Evolutionary conservation across 2,797 vertebrate species (phyloP), one percentile per base, ranked within the genome.

Genomic region (Philypnodon macrostomus): DNA sequence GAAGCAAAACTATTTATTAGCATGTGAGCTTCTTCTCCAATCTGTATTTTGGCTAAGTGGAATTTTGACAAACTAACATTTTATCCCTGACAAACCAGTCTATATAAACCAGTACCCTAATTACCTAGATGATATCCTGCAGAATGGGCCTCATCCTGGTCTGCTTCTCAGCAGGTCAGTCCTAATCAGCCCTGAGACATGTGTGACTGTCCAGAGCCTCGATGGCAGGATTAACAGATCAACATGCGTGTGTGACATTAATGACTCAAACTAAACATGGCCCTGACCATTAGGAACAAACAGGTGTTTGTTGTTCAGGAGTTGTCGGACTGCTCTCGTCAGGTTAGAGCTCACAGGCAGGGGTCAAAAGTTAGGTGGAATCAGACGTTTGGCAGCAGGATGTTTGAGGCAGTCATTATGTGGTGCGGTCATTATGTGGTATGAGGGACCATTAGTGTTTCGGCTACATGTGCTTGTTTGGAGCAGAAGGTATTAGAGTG

Each of bases 281-380:
- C 40, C 54, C 21, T 45, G 24, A 35, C 48, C 5, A 41, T 42
- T 61, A n/a, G 66, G 58, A 67, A 80, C 75, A 81, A 83, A 81
- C 72, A 83, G 75, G 80, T 88, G 85, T 77, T 83, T 87, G 86
- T 85, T 65, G 63, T 71, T 39, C 27, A 49, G 52, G 70, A 50
- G 59, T 50, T 46, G 40, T 33, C 0, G 11, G 36, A 19, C 34
- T 30, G 46, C 71, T 80, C 56, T 46, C 68, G 45, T n/a, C 15
- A 54, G 70, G 74, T 73, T 68, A 61, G 37, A 77, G 73, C 57
- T 72, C 45, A 53, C 19, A 44, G 35, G 47, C 58, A 37, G 49
- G 51, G 81, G 73, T 87, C 79, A 83, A 52, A 68, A 81, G 79
- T 87, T 77, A 63, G 37, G 13, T 46, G 59, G 58, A 63, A 55